Percentiles rank a stretch among this genome's conserved stretches.
phyloP scores from a whole-genome alignment of 2,888 invertebrate species.

The Pseudoips prasinana region DNA sequence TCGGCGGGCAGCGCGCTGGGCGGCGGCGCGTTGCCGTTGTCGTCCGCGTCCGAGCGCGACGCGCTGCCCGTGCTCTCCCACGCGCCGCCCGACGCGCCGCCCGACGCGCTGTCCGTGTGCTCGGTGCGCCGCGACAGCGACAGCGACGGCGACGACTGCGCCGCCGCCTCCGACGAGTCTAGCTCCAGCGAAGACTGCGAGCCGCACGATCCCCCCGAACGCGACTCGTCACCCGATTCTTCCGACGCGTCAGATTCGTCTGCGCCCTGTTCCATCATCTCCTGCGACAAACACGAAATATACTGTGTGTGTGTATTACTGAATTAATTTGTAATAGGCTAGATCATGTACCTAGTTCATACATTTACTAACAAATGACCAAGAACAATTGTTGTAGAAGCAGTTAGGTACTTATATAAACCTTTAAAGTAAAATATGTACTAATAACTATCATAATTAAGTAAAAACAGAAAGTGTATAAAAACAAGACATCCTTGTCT shows the following conservation, averaged over 20 bases:
- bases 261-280: constrained; percentile 42
- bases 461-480: no score
- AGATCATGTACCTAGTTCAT: no score
- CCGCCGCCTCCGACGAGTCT: constrained; percentile 50
- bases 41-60: constrained; percentile 45
- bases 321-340: no score
- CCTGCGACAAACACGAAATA: constrained; percentile 17
- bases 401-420: no score
- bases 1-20: constrained; percentile 32
- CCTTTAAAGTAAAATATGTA: no score
- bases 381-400: no score
- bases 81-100: constrained; percentile 30
- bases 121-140: constrained; percentile 40
- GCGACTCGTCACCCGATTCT: constrained; percentile 21
- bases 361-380: no score
- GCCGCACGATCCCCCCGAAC: constrained; percentile 36
- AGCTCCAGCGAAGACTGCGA: constrained; percentile 61
- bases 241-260: constrained; percentile 31
- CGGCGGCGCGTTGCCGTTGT: constrained; percentile 54
- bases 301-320: no score
- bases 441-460: no score
- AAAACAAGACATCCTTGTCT: no score
- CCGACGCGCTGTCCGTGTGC: constrained; percentile 39
- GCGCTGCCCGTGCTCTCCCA: constrained; percentile 44
- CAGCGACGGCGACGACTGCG: constrained; percentile 45